Percentiles rank a stretch among this genome's conserved stretches.
Evolutionary conservation across 2,113 vertebrate genomes (phyloP).

Genomic region (Neogobius melanostomus): DNA sequence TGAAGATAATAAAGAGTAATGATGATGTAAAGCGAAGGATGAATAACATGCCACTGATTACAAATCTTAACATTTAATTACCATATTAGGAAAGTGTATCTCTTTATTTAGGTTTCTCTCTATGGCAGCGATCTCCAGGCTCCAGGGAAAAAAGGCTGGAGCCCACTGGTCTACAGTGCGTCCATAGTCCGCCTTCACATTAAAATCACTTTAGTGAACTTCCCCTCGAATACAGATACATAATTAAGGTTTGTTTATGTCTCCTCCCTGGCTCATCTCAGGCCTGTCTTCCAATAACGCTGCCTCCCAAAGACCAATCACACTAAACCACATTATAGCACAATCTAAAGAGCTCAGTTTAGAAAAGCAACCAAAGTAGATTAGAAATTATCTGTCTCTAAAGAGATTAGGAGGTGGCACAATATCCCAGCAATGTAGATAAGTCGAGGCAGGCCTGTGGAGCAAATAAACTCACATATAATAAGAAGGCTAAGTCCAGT

Average conservation of each 20-base stretch:
- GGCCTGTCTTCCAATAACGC: conserved; percentile 1
- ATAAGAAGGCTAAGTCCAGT: neutral
- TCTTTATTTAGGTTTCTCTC: neutral
- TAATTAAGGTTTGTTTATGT: conserved; percentile 9
- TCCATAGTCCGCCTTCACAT: neutral
- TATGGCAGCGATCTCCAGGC: no score
- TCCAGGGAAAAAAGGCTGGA: no score
- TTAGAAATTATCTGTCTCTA: conserved; percentile 14
- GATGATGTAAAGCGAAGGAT: no score
- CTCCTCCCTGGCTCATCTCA: conserved; percentile 6
- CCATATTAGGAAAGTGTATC: neutral
- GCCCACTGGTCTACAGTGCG: neutral
- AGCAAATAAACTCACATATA: conserved; percentile 3
- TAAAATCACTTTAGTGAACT: conserved; percentile 7
- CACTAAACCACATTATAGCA: conserved; percentile 14
- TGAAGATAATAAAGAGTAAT: no score
- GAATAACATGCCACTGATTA: neutral
- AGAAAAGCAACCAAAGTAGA: conserved; percentile 12
- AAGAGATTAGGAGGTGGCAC: conserved; percentile 1
- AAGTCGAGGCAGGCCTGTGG: neutral
- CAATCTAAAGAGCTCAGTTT: conserved; percentile 11
- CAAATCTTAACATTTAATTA: neutral
- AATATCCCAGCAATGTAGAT: conserved; percentile 7
- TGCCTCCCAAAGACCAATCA: conserved; percentile 10
- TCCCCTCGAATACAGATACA: neutral